Percentiles rank a stretch among this genome's conserved stretches.
Conservation (phyloP, 2,113 vertebrate genomes). For the Calyptommatus sinebrachiatus region DNA sequence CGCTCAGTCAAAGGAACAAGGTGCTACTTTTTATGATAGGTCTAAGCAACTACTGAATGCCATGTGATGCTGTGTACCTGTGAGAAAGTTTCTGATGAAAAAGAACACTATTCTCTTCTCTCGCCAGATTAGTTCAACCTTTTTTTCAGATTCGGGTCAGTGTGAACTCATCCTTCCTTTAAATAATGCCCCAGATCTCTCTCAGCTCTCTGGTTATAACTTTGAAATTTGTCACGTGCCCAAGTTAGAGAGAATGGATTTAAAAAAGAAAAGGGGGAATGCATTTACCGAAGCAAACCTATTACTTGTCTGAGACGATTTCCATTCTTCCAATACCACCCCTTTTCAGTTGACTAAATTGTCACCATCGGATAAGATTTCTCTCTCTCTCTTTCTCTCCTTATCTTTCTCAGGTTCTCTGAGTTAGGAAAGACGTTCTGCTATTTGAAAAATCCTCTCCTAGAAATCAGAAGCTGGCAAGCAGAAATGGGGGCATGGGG, state of each 20-base stretch:
- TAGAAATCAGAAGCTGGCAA: no score
- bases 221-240: neutral
- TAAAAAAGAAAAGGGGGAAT: neutral
- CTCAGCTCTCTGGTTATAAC: slow-evolving; percentile 16
- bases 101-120: neutral
- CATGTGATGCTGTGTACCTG: slow-evolving; percentile 36
- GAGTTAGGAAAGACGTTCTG: neutral
- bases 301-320: slow-evolving; percentile 30
- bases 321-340: neutral
- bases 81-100: neutral
- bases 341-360: slow-evolving; percentile 33
- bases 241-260: neutral
- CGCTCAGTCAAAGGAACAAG: slow-evolving; percentile 37
- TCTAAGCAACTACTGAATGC: slow-evolving; percentile 49
- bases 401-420: neutral
- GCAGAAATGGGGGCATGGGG: no score
- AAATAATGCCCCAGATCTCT: slow-evolving; percentile 36
- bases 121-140: slow-evolving; percentile 38
- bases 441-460: neutral
- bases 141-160: slow-evolving; percentile 34
- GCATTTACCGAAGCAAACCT: slow-evolving; percentile 22
- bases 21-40: slow-evolving; percentile 36
- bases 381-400: slow-evolving; percentile 5
- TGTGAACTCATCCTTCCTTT: slow-evolving; percentile 40
- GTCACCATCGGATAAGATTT: slow-evolving; percentile 24